These are phyloP conservation scores for Myotis planiceps DNA, from an alignment of 2,797 vertebrate genomes.

Conservation along the genomic window DNA sequence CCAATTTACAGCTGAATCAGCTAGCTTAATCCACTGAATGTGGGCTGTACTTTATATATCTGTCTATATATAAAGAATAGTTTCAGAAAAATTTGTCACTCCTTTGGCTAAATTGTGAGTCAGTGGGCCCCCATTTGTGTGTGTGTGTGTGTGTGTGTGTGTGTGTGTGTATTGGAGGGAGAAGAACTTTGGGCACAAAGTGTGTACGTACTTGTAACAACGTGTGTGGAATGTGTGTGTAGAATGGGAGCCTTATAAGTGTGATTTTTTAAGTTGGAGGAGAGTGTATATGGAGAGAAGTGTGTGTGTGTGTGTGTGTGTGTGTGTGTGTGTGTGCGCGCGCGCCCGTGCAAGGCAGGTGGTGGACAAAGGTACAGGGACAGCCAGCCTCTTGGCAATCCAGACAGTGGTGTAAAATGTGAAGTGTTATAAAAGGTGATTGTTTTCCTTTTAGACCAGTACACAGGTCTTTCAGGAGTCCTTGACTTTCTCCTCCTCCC, in stretches of 20 bases:
- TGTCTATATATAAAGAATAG: not conserved
- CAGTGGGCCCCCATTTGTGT: not conserved
- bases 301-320: not conserved
- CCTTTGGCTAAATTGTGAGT: constrained; percentile 54
- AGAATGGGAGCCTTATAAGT: not conserved
- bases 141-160: not conserved
- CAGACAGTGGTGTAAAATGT: not conserved
- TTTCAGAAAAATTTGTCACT: constrained; percentile 28
- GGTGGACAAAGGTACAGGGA: not conserved
- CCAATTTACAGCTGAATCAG: not conserved
- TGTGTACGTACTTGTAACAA: not conserved
- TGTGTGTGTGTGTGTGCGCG: fast-evolving
- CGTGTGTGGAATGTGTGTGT: not conserved
- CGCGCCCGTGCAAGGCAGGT: no score
- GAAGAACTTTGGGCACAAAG: not conserved
- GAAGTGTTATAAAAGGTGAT: not conserved
- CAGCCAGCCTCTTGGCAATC: not conserved
- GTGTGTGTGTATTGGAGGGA: not conserved
- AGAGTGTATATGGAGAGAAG: not conserved
- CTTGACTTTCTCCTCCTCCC: constrained; percentile 76
- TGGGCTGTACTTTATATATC: constrained; percentile 14
- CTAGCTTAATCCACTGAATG: not conserved
- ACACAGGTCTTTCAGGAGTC: constrained; percentile 52
- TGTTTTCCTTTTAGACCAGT: constrained; percentile 42
- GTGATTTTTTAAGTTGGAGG: not conserved